Conservation (phyloP, 1,140 invertebrate genomes). For the Drosophila melanica region DNA sequence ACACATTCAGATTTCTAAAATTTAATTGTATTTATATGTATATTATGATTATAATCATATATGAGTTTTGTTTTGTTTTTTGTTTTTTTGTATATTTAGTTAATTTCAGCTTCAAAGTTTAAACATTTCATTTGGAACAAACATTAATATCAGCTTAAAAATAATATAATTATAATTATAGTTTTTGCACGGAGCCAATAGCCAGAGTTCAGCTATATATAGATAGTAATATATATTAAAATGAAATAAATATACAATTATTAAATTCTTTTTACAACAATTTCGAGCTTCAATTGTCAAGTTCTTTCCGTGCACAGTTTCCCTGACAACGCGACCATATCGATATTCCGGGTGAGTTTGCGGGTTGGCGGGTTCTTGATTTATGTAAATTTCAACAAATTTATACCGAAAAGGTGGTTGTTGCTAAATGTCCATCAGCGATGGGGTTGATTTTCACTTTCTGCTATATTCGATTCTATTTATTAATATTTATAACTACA, state of each 20-base stretch:
- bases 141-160: slow-evolving; percentile 63
- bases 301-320: slow-evolving; percentile 12
- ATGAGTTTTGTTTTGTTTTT: too few species aligned
- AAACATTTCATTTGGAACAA: slow-evolving; percentile 29
- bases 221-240: slow-evolving; percentile 32
- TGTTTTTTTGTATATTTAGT: slow-evolving; percentile 16
- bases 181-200: slow-evolving; percentile 39
- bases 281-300: slow-evolving; percentile 24
- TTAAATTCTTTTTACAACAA: slow-evolving; percentile 29
- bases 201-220: slow-evolving; percentile 11
- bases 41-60: slow-evolving; percentile 30
- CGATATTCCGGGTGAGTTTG: slow-evolving; percentile 7
- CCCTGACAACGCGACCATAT: slow-evolving; percentile 34
- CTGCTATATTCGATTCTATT: not conserved
- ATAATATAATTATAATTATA: slow-evolving; percentile 39
- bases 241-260: slow-evolving; percentile 61
- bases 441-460: slow-evolving; percentile 28
- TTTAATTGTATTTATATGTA: slow-evolving; percentile 47
- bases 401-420: slow-evolving; percentile 49
- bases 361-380: slow-evolving; percentile 8
- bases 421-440: slow-evolving; percentile 10
- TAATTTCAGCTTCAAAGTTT: slow-evolving; percentile 30
- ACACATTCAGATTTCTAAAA: slow-evolving; percentile 69
- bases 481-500: slow-evolving; percentile 15
- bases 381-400: slow-evolving; percentile 44